Evolutionary conservation across 1,140 invertebrate genomes (phyloP).

Genomic region (Schmidtea mediterranea): DNA sequence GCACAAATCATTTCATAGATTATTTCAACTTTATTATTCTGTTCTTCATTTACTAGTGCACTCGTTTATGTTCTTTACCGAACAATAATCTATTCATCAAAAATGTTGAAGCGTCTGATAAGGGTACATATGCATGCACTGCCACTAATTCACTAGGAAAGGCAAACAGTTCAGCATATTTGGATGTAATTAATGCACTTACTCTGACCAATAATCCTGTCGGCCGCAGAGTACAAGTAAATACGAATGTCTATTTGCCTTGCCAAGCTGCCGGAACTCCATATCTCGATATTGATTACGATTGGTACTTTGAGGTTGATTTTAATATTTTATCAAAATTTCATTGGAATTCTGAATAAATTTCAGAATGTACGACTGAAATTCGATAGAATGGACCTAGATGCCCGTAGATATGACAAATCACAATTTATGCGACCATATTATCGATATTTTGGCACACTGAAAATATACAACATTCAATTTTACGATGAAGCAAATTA

Average conservation of each 20-base stretch:
- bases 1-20: no score
- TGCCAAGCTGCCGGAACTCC: background rate
- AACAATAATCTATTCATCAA: constrained; percentile 19
- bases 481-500: constrained; percentile 3
- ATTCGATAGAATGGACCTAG: constrained; percentile 3
- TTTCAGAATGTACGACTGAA: background rate
- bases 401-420: constrained; percentile 3
- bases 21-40: no score
- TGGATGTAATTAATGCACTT: constrained; percentile 5
- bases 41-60: background rate
- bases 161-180: constrained; percentile 5
- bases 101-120: constrained; percentile 13
- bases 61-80: constrained; percentile 8
- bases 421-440: constrained; percentile 1
- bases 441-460: constrained; percentile 3
- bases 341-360: background rate
- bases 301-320: constrained; percentile 7
- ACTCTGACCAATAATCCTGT: constrained; percentile 32
- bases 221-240: constrained; percentile 36
- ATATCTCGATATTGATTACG: constrained; percentile 4
- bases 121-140: constrained; percentile 22
- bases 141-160: constrained; percentile 18
- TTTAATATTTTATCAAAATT: background rate
- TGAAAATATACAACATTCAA: constrained; percentile 3
- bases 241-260: constrained; percentile 18